These are phyloP conservation scores for Ifrita kowaldi DNA, from an alignment of 2,113 vertebrate genomes.

Conservation along the genomic window DNA sequence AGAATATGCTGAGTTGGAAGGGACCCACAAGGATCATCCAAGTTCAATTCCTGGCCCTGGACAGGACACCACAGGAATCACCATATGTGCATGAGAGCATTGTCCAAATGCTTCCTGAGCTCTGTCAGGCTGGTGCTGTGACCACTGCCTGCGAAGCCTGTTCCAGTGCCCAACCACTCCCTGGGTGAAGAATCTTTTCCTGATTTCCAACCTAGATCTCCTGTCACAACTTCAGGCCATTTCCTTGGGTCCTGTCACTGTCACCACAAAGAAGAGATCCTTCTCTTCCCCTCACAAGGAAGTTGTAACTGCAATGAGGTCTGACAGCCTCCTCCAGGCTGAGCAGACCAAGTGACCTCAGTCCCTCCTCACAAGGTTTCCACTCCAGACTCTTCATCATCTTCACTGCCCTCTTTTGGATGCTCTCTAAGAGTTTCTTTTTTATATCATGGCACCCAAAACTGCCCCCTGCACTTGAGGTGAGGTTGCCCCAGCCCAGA, in stretches of 20 bases:
- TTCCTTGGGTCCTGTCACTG: not conserved
- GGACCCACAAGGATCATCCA: not conserved
- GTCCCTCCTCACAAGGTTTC: not conserved
- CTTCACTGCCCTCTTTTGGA: not conserved
- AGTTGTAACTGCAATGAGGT: not conserved
- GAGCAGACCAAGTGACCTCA: not conserved
- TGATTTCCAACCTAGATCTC: not conserved
- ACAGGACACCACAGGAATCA: not conserved
- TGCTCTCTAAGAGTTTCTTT: not conserved
- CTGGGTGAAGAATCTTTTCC: not conserved
- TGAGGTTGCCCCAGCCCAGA: fast-evolving
- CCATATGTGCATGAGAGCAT: not conserved
- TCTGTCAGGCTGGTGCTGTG: not conserved
- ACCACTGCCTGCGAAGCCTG: not conserved
- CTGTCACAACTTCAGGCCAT: not conserved
- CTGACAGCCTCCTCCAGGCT: not conserved
- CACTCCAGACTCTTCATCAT: not conserved
- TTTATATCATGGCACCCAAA: not conserved
- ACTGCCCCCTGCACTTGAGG: not conserved
- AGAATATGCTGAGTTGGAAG: not conserved
- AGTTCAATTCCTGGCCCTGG: not conserved
- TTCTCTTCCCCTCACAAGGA: not conserved
- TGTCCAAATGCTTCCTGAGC: not conserved
- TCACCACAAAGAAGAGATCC: not conserved
- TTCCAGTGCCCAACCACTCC: not conserved